These are phyloP conservation scores for Cataglyphis cursor DNA, from an alignment of 2,888 invertebrate genomes.

Conservation along the genomic window DNA sequence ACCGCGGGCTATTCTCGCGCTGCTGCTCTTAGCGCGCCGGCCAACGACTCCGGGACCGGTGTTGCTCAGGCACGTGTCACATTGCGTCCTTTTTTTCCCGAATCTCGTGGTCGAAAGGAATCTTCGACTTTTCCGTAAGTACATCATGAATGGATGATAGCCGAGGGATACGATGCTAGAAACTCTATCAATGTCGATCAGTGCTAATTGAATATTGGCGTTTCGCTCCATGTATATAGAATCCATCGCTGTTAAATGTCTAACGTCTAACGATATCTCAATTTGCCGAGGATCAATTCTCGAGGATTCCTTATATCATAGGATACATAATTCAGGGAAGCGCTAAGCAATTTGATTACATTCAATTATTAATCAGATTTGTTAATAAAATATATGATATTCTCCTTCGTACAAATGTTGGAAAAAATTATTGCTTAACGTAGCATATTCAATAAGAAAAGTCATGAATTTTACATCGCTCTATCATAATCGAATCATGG, in stretches of 20 bases:
- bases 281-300: slow-evolving; percentile 14
- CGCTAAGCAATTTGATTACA: slow-evolving; percentile 10
- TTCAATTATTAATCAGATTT: neutral
- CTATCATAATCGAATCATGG: neutral
- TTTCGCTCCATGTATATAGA: neutral
- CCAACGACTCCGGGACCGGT: slow-evolving; percentile 68
- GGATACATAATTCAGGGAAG: neutral
- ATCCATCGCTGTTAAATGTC: neutral
- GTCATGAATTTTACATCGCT: neutral
- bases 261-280: neutral
- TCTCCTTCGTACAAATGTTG: neutral
- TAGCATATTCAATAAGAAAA: neutral
- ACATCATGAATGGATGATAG: slow-evolving; percentile 9
- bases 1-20: slow-evolving; percentile 69
- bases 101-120: slow-evolving; percentile 3
- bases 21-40: slow-evolving; percentile 72
- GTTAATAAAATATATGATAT: neutral
- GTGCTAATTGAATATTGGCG: slow-evolving; percentile 25
- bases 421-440: neutral
- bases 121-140: neutral
- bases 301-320: neutral
- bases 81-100: neutral
- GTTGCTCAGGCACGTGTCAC: slow-evolving; percentile 69
- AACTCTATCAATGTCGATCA: slow-evolving; percentile 24
- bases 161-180: neutral